Base-by-base conservation (phyloP, 2,797 vertebrate species). In the Tangara arthus region DNA sequence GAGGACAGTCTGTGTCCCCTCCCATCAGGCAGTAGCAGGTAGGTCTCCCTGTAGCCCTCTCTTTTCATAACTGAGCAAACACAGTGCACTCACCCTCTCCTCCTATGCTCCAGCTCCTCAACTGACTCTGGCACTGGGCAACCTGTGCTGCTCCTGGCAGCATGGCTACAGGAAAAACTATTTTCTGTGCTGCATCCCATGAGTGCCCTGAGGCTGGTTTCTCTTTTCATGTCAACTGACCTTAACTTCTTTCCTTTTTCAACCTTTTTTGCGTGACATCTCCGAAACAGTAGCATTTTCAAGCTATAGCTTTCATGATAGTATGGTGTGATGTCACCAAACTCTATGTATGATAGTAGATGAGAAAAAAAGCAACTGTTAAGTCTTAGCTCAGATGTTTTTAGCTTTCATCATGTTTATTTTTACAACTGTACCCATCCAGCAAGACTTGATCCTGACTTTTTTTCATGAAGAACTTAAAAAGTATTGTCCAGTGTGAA, bases 31-130 rank as follows among this genome's bases (percentile, higher is more conserved):
- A 55, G 53, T 28, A 60, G 35, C 18, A 76, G 59, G 9, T 57
- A 30, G 28, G 8, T 50, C 5, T 24, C 34, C 21, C n/a, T 27
- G 22, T 37, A 50, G 8, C 37, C 32, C 23, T 82, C 41, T 84
- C 11, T 80, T 75, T 53, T 44, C 34, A 59, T 39, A 12, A 9
- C 20, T 78, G 57, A 84, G 50, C 30, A 75, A 35, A 17, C 1
- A 3, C 24, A 28, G 13, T 78, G 65, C 22, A 9, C 60, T 57
- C 23, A 13, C 6, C 21, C 7, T 78, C 21, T 73, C 11, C 7
- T 41, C 6, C 7, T 34, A 0, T 0, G 0, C 8, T 56, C 8
- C 59, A 82, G 15, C 23, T 73, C 44, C 5, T 1, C 18, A n/a
- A 0, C 11, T 79, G 8, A 2, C 42, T 68, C 52, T 37, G 83